Percentiles rank a stretch among this genome's conserved stretches.
Evolutionary conservation across 2,797 vertebrate species (phyloP).

Genomic region (Sebastes flavidus): DNA sequence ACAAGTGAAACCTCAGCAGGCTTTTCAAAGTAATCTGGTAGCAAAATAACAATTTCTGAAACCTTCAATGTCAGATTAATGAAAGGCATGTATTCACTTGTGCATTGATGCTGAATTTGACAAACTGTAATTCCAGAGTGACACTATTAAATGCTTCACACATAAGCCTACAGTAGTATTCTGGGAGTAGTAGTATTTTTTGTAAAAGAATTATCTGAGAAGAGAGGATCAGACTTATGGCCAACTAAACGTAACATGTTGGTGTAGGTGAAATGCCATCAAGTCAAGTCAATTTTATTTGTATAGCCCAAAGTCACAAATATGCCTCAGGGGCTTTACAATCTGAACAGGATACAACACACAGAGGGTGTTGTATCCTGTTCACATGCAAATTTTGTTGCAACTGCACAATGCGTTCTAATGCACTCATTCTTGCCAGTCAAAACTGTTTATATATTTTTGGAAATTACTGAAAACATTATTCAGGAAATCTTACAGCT

Average conservation of each 20-base stretch:
- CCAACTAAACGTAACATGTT: too few relatives aligned
- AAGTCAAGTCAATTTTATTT: too few relatives aligned
- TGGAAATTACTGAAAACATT: not conserved
- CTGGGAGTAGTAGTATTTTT: too few relatives aligned
- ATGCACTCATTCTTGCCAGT: not conserved
- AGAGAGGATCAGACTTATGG: too few relatives aligned
- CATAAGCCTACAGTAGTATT: not conserved
- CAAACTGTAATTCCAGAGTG: not conserved
- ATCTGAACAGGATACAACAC: too few relatives aligned
- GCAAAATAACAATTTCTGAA: not conserved
- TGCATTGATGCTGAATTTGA: not conserved
- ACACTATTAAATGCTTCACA: not conserved
- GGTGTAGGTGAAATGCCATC: too few relatives aligned
- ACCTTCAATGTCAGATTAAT: not conserved
- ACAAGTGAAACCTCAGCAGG: not conserved
- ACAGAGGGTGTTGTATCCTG: too few relatives aligned
- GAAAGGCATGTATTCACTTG: not conserved
- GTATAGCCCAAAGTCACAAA: too few relatives aligned
- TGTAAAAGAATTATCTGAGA: too few relatives aligned
- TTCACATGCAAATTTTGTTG: not conserved
- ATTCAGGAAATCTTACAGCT: fast-evolving
- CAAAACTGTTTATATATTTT: not conserved
- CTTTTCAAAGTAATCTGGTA: not conserved
- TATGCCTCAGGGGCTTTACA: too few relatives aligned
- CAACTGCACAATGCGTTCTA: not conserved